A percentile compares a stretch with the other conserved stretches of the same genome.
Evolutionary conservation across 2,888 invertebrate genomes (phyloP).

Genomic region (Morpho deidamia): DNA sequence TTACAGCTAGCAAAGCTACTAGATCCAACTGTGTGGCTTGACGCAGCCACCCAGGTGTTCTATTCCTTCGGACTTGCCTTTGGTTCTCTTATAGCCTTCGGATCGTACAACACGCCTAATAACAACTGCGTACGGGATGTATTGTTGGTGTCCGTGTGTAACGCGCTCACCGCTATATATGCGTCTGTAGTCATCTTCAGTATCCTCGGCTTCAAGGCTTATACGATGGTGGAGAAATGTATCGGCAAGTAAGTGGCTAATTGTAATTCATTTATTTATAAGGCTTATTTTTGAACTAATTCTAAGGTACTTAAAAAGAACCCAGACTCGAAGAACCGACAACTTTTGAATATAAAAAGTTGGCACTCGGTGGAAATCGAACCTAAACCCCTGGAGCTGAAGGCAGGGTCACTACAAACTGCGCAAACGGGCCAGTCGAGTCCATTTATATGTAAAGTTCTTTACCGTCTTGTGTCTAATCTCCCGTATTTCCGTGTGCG

Average conservation of each 20-base stretch:
- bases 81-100: conserved; percentile 96
- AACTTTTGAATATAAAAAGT: too few relatives aligned
- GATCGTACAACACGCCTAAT: conserved; percentile 95
- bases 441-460: too few relatives aligned
- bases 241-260: conserved; percentile 67
- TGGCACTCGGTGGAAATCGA: too few relatives aligned
- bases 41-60: conserved; percentile 98
- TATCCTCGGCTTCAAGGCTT: conserved; percentile 97
- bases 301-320: too few relatives aligned
- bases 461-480: too few relatives aligned
- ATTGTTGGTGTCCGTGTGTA: conserved; percentile 92
- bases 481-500: too few relatives aligned
- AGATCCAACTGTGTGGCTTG: conserved; percentile 95
- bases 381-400: too few relatives aligned
- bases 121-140: conserved; percentile 97
- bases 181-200: conserved; percentile 97
- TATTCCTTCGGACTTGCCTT: conserved; percentile 97
- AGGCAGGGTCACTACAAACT: too few relatives aligned
- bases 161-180: conserved; percentile 95
- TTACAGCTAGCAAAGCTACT: conserved; percentile 88
- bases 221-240: conserved; percentile 91
- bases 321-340: too few relatives aligned
- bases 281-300: too few relatives aligned
- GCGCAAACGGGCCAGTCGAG: too few relatives aligned
- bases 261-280: not conserved